Percentiles rank a stretch among this genome's conserved stretches.
Conservation (phyloP, 2,797 vertebrate genomes). For the Enoplosus armatus region DNA sequence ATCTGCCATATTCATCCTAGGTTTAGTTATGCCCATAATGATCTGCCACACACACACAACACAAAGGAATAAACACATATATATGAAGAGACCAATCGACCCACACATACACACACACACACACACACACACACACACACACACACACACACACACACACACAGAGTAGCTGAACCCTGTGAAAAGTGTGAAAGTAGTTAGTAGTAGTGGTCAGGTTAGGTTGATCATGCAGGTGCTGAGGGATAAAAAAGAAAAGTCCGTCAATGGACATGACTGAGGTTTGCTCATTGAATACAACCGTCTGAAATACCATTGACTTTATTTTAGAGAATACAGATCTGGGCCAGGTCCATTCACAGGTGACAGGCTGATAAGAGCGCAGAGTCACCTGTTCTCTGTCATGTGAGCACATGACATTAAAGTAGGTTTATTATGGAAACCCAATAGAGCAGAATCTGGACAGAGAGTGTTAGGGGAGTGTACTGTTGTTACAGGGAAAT, state of each 20-base stretch:
- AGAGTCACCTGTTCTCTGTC: conserved; percentile 57
- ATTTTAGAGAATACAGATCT: conserved; percentile 60
- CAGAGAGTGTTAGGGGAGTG: conserved; percentile 32
- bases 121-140: conserved; percentile 27
- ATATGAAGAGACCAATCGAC: conserved; percentile 11
- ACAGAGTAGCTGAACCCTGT: conserved; percentile 55
- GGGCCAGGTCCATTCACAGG: conserved; percentile 56
- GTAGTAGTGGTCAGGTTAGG: conserved; percentile 46
- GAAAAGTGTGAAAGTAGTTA: conserved; percentile 54
- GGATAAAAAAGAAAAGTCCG: conserved; percentile 59
- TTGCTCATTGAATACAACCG: conserved; percentile 79
- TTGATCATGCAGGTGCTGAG: conserved; percentile 77
- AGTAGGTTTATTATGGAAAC: conserved; percentile 32
- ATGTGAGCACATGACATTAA: conserved; percentile 54
- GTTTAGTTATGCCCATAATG: conserved; percentile 36
- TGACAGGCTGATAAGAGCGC: conserved; percentile 38
- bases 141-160: conserved; percentile 34
- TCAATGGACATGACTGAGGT: conserved; percentile 74
- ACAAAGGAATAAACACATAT: not conserved
- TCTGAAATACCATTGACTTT: conserved; percentile 85
- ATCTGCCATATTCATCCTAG: conserved; percentile 18
- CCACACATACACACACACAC: conserved; percentile 15
- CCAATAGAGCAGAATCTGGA: conserved; percentile 43
- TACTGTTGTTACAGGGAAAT: conserved; percentile 50
- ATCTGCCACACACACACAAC: conserved; percentile 22